These are phyloP conservation scores for Fopius arisanus DNA, from an alignment of 1,140 invertebrate genomes.

Conservation along the genomic window DNA sequence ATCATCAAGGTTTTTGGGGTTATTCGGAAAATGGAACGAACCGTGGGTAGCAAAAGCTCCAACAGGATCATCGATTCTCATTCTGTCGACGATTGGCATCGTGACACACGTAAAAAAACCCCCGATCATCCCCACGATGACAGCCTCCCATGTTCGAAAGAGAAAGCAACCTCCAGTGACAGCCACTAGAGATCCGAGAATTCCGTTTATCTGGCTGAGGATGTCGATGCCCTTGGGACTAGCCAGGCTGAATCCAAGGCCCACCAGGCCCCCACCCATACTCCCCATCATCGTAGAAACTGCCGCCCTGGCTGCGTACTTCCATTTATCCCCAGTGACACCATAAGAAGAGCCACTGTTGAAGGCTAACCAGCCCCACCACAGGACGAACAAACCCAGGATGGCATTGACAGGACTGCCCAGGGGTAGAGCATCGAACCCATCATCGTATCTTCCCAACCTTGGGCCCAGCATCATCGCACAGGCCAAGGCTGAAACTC, in stretches of 20 bases:
- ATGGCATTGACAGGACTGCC: conserved; percentile 91
- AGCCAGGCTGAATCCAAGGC: conserved; percentile 73
- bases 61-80: conserved; percentile 90
- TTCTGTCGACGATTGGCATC: conserved; percentile 77
- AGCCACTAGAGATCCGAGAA: conserved; percentile 85
- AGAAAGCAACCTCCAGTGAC: conserved; percentile 91
- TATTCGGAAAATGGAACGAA: neutral
- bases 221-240: conserved; percentile 81
- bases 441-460: conserved; percentile 84
- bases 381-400: conserved; percentile 91
- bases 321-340: conserved; percentile 79
- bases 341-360: conserved; percentile 91
- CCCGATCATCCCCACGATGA: conserved; percentile 84
- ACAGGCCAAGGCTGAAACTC: conserved; percentile 70
- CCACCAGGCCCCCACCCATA: conserved; percentile 85
- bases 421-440: conserved; percentile 77
- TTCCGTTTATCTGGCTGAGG: conserved; percentile 87
- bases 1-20: neutral
- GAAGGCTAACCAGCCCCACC: conserved; percentile 94
- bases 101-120: conserved; percentile 74
- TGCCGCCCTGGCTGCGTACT: conserved; percentile 87
- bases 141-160: conserved; percentile 84
- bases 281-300: conserved; percentile 90
- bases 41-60: conserved; percentile 90
- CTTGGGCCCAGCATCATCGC: conserved; percentile 90